phyloP scores from a whole-genome alignment of 1,140 invertebrate species.

The Hestina assimilis region DNA sequence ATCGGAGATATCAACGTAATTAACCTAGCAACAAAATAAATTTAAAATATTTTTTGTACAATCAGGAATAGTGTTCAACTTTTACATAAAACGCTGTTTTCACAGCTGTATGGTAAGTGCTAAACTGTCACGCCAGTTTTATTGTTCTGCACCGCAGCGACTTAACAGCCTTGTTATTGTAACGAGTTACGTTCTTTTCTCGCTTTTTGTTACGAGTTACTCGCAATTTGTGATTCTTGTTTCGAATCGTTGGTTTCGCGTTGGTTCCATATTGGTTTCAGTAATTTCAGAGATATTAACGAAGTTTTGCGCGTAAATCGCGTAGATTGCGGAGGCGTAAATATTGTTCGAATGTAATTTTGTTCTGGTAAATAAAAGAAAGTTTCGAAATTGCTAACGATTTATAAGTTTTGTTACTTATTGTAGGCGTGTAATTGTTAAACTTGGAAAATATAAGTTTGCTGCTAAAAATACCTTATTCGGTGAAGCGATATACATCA shows the following conservation, averaged over 20 bases:
- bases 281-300: conserved; percentile 41
- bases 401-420: background rate
- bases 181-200: conserved; percentile 45
- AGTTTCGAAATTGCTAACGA: background rate
- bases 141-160: conserved; percentile 52
- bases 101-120: conserved; percentile 39
- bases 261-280: background rate
- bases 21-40: too few relatives aligned
- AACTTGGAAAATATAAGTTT: too few relatives aligned
- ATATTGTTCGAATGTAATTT: conserved; percentile 32
- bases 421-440: background rate
- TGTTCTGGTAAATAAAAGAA: background rate
- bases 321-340: conserved; percentile 21
- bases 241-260: conserved; percentile 35
- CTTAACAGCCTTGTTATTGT: conserved; percentile 59
- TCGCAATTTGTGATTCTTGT: conserved; percentile 48
- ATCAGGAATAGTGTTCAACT: background rate
- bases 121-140: conserved; percentile 54
- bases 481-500: too few relatives aligned
- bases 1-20: too few relatives aligned
- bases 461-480: too few relatives aligned
- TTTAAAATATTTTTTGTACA: too few relatives aligned
- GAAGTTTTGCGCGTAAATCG: conserved; percentile 34
- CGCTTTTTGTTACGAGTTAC: conserved; percentile 39
- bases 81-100: conserved; percentile 1